A percentile compares a stretch with the other conserved stretches of the same genome.
phyloP scores from a whole-genome alignment of 2,113 vertebrate genomes.

The Rhea americana region DNA sequence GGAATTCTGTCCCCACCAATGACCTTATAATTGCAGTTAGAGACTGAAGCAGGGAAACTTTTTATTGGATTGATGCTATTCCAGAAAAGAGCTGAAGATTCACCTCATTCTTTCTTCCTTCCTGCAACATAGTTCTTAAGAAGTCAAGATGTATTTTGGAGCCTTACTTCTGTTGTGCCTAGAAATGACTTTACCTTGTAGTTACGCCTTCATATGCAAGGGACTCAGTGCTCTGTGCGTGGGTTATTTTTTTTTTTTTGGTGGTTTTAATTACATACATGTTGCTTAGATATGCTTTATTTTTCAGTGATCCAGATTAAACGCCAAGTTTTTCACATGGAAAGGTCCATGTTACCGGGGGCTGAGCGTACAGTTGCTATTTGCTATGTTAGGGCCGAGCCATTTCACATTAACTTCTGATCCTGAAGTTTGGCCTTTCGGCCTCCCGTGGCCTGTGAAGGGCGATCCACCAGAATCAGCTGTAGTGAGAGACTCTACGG shows the following conservation, averaged over 20 bases:
- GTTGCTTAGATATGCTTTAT: accelerated
- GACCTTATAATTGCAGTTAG: not conserved
- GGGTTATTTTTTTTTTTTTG: not conserved
- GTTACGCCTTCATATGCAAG: not conserved
- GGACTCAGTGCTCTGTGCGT: accelerated
- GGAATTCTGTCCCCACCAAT: not conserved
- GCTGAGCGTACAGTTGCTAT: accelerated
- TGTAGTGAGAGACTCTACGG: accelerated
- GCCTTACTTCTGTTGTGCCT: accelerated
- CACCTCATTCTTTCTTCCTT: not conserved
- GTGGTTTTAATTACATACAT: not conserved
- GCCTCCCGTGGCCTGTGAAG: accelerated
- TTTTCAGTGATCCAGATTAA: not conserved
- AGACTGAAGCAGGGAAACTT: not conserved
- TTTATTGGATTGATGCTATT: too few species aligned
- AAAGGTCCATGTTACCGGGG: not conserved
- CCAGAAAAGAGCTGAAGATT: not conserved
- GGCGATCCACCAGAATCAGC: too few species aligned
- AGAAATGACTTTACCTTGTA: too few species aligned
- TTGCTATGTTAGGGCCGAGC: not conserved
- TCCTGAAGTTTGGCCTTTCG: accelerated
- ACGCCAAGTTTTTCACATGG: accelerated
- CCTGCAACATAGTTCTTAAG: not conserved
- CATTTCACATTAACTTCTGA: accelerated
- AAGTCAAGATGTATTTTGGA: not conserved